Percentiles rank a stretch among this genome's conserved stretches.
Evolutionary conservation across 2,888 invertebrate species (phyloP).

Genomic region (Catocala sponsa): DNA sequence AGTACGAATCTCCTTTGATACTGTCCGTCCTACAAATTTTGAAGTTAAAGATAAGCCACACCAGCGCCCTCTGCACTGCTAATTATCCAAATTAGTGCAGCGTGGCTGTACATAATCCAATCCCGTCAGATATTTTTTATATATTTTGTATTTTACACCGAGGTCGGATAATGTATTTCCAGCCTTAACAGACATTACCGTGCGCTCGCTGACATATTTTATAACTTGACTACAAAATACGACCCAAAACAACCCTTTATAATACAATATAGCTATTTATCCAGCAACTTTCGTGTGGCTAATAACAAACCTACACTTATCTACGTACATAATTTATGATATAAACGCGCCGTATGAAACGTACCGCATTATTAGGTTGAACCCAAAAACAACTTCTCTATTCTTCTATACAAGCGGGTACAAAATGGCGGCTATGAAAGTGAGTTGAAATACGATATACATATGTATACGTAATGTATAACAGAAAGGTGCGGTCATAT

Average conservation of each 20-base stretch:
- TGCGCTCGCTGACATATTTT: too few species aligned
- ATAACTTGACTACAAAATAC: background rate
- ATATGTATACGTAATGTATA: background rate
- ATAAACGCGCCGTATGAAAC: constrained; percentile 28
- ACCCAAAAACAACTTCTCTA: constrained; percentile 33
- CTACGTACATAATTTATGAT: constrained; percentile 40
- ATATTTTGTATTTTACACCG: too few species aligned
- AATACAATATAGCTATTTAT: constrained; percentile 27
- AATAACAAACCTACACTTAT: constrained; percentile 16
- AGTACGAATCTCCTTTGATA: too few species aligned
- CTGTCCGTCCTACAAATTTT: too few species aligned
- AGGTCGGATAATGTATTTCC: too few species aligned
- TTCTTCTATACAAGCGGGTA: constrained; percentile 11
- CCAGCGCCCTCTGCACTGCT: background rate
- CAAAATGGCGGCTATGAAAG: constrained; percentile 25
- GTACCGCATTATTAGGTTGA: constrained; percentile 21
- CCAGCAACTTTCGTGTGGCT: constrained; percentile 11
- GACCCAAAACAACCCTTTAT: constrained; percentile 7
- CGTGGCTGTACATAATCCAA: too few species aligned
- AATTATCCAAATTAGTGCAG: background rate
- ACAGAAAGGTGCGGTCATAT: too few species aligned
- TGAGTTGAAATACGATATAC: constrained; percentile 47
- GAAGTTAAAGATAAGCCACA: too few species aligned
- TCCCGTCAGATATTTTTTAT: too few species aligned
- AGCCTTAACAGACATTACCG: too few species aligned